Evolutionary conservation across 2,113 vertebrate genomes (phyloP).

Genomic region (Chloropsis hardwickii): DNA sequence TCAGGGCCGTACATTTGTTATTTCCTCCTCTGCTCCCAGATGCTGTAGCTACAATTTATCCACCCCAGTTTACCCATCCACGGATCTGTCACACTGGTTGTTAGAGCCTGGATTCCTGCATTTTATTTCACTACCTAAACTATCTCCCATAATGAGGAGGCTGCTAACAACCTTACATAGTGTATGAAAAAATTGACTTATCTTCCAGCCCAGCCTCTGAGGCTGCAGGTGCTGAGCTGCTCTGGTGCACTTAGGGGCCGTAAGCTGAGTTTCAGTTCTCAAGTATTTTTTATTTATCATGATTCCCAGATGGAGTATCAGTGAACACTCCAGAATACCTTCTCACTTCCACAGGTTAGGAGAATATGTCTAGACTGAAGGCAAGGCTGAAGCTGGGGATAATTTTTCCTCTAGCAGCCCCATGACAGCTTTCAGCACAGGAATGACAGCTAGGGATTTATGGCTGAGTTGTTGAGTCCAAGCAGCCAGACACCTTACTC

Average conservation of each 20-base stretch:
- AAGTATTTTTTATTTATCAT: constrained; percentile 9
- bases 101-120: background rate
- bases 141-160: background rate
- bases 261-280: background rate
- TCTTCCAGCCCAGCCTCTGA: background rate
- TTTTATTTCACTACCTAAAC: constrained; percentile 3
- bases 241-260: background rate
- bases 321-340: background rate
- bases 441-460: constrained; percentile 28
- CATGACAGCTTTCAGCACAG: constrained; percentile 4
- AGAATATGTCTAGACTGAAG: background rate
- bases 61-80: background rate
- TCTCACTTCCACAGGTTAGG: background rate
- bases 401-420: constrained; percentile 1
- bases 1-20: background rate
- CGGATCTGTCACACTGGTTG: rapidly evolving
- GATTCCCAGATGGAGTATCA: background rate
- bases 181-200: background rate
- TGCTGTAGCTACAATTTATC: background rate
- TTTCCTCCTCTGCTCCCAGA: background rate
- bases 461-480: background rate
- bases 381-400: background rate
- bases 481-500: background rate
- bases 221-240: background rate
- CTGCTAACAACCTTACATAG: background rate